phyloP scores from a whole-genome alignment of 2,113 vertebrate species.

The Paracanthobrama guichenoti region DNA sequence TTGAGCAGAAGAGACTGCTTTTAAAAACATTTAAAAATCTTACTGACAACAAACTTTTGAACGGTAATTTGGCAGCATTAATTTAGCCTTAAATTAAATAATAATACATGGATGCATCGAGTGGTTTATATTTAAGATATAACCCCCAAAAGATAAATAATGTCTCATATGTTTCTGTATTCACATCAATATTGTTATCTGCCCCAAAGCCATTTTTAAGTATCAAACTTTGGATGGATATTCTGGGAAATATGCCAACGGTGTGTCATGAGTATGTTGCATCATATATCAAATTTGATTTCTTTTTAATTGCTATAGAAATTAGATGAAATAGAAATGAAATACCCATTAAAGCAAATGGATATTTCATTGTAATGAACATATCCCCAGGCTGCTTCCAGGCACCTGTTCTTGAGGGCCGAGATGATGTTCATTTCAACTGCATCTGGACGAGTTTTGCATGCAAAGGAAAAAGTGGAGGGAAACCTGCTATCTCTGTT shows the following conservation, averaged over 20 bases:
- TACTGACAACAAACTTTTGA: background rate
- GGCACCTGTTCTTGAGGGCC: constrained; percentile 47
- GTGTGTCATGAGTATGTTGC: background rate
- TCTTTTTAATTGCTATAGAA: constrained; percentile 31
- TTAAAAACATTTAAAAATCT: background rate
- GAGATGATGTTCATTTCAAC: background rate
- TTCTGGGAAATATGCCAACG: constrained; percentile 14
- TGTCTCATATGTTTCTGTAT: background rate
- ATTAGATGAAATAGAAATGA: constrained; percentile 12
- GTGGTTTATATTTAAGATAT: background rate
- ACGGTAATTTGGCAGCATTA: background rate
- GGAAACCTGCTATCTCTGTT: too few relatives aligned
- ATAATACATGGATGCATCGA: background rate
- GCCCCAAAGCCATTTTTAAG: constrained; percentile 9
- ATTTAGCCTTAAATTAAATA: background rate
- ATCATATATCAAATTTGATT: constrained; percentile 7
- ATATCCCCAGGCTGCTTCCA: background rate
- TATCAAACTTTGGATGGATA: constrained; percentile 5
- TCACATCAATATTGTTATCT: background rate
- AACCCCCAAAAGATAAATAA: background rate
- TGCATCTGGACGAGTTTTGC: background rate
- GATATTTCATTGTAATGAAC: constrained; percentile 22
- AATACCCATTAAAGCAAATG: constrained; percentile 13
- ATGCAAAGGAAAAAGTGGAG: background rate
- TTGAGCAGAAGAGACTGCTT: background rate